Conservation (phyloP, 2,113 vertebrate species). For the Muntiacus muntjak region DNA sequence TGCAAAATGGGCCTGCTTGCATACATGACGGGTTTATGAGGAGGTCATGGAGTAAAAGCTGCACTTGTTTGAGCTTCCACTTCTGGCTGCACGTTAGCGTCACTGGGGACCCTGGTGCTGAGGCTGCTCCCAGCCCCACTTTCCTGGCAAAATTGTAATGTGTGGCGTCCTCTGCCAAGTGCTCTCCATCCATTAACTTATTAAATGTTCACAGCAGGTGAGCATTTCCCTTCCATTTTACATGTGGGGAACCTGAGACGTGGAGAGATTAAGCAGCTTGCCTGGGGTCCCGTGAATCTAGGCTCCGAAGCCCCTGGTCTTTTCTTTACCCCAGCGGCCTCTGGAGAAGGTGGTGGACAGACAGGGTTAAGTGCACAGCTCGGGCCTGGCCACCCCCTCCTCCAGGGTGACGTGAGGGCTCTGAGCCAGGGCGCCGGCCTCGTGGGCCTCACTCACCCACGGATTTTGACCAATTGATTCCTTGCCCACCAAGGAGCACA, state of each 20-base stretch:
- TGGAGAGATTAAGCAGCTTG: neutral
- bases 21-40: neutral
- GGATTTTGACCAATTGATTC: neutral
- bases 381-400: neutral
- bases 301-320: neutral
- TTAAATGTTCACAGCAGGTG: neutral
- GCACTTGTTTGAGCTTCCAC: neutral
- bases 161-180: neutral
- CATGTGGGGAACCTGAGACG: neutral
- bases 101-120: neutral
- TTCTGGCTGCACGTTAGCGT: rapidly evolving
- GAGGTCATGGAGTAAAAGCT: neutral
- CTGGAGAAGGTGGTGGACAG: neutral
- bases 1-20: neutral
- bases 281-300: neutral
- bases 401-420: neutral
- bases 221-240: neutral
- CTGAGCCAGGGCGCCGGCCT: neutral
- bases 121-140: neutral
- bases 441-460: neutral
- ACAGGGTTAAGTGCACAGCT: neutral
- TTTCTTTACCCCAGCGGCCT: neutral
- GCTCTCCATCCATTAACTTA: neutral
- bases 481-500: neutral
- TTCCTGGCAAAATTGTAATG: neutral